These are phyloP conservation scores for Bradysia coprophila DNA, from an alignment of 1,140 invertebrate genomes.

Conservation along the genomic window DNA sequence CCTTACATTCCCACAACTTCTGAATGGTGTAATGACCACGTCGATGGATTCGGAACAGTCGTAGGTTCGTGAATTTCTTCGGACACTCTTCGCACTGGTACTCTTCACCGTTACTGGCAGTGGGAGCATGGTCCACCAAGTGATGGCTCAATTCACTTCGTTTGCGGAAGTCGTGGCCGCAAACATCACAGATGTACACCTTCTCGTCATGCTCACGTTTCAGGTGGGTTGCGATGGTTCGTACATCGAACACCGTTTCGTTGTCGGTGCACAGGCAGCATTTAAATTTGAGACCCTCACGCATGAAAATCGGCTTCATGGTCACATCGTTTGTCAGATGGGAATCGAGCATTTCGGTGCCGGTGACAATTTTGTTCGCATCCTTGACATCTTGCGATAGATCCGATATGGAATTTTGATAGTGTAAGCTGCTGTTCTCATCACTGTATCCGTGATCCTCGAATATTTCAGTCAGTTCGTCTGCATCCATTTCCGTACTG, in stretches of 20 bases:
- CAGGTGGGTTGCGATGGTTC: constrained; percentile 38
- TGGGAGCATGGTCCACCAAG: constrained; percentile 40
- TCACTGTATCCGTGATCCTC: neutral
- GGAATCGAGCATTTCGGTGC: neutral
- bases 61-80: constrained; percentile 37
- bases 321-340: neutral
- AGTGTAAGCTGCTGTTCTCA: neutral
- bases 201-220: constrained; percentile 35
- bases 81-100: constrained; percentile 46
- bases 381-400: neutral
- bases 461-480: neutral
- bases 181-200: constrained; percentile 51
- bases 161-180: constrained; percentile 41
- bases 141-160: constrained; percentile 40
- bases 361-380: neutral
- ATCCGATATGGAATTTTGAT: neutral
- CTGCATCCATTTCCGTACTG: neutral
- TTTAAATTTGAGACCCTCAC: neutral
- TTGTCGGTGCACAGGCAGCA: constrained; percentile 5
- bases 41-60: constrained; percentile 40
- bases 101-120: constrained; percentile 29
- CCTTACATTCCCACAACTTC: constrained; percentile 40
- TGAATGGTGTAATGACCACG: constrained; percentile 37
- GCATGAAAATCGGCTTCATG: neutral
- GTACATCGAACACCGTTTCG: constrained; percentile 26